Evolutionary conservation across 2,113 vertebrate species (phyloP).

Genomic region (Caracal caracal): DNA sequence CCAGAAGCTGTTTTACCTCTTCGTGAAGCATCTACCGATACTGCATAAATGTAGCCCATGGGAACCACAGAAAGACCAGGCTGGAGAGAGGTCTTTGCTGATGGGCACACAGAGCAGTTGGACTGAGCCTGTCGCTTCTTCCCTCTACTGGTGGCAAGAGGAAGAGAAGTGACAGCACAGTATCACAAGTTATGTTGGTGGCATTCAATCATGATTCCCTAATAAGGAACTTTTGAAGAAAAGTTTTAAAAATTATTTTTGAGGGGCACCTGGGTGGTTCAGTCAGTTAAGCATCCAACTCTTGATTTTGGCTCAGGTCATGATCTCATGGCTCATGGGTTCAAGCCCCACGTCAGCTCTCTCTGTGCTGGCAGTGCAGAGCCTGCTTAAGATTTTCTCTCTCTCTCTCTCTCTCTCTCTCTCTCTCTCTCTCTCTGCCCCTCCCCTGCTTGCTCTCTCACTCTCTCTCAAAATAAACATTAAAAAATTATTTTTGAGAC

Average conservation of each 20-base stretch:
- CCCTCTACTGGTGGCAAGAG: not conserved
- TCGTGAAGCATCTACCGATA: not conserved
- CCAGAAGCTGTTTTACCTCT: not conserved
- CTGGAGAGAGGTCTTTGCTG: not conserved
- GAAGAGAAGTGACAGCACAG: not conserved
- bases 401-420: too few relatives aligned
- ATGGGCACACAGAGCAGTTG: not conserved
- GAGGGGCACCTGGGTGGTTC: not conserved
- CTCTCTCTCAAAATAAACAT: too few relatives aligned
- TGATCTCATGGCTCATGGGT: too few relatives aligned
- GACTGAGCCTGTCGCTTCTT: not conserved
- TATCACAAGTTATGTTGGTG: not conserved
- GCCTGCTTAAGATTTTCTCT: too few relatives aligned
- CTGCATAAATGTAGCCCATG: accelerated
- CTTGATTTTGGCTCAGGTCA: too few relatives aligned
- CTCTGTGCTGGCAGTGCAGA: too few relatives aligned
- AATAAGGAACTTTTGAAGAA: not conserved
- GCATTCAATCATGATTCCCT: not conserved
- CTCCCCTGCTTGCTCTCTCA: too few relatives aligned
- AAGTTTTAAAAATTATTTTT: not conserved
- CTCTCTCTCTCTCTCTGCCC: too few relatives aligned
- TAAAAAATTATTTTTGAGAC: not conserved
- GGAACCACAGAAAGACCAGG: not conserved
- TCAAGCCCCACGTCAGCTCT: too few relatives aligned
- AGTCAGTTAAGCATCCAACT: too few relatives aligned